Conservation (phyloP, 2,888 invertebrate species). For the Ferrisia virgata region DNA sequence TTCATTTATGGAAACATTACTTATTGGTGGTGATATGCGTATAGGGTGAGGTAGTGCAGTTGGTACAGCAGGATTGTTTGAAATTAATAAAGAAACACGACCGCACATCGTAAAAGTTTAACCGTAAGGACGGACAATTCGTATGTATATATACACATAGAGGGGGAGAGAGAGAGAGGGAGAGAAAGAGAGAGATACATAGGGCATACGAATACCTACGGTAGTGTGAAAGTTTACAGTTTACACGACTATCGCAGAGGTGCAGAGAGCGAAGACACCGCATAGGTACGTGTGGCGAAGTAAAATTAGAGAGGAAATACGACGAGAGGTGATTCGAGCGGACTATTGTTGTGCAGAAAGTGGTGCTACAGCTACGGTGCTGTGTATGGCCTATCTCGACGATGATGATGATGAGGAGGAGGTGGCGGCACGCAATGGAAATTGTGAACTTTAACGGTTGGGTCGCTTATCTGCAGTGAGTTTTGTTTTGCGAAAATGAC, state of each 20-base stretch:
- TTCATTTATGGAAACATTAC: slow-evolving; percentile 2
- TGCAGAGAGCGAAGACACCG: not conserved
- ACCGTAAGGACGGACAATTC: not conserved
- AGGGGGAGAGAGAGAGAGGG: no score
- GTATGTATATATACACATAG: no score
- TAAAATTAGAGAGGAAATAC: not conserved
- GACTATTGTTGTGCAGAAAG: not conserved
- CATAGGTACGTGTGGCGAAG: not conserved
- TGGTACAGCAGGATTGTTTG: not conserved
- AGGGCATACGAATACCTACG: no score
- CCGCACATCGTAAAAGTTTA: not conserved
- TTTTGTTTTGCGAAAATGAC: slow-evolving; percentile 39
- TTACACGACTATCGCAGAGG: not conserved
- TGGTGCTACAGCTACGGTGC: not conserved
- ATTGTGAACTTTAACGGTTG: slow-evolving; percentile 44
- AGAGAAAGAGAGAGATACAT: no score
- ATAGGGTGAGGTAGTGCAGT: no score
- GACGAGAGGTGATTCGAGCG: slow-evolving; percentile 6
- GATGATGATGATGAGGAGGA: not conserved
- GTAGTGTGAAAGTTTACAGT: not conserved
- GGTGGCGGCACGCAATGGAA: slow-evolving; percentile 34
- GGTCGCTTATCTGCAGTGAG: slow-evolving; percentile 41
- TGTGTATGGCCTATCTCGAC: not conserved
- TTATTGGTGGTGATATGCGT: not conserved
- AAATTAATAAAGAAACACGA: slow-evolving; percentile 4